Evolutionary conservation across 2,113 vertebrate species (phyloP), one percentile per base, ranked within the genome.

Genomic region (Heloderma charlesbogerti): DNA sequence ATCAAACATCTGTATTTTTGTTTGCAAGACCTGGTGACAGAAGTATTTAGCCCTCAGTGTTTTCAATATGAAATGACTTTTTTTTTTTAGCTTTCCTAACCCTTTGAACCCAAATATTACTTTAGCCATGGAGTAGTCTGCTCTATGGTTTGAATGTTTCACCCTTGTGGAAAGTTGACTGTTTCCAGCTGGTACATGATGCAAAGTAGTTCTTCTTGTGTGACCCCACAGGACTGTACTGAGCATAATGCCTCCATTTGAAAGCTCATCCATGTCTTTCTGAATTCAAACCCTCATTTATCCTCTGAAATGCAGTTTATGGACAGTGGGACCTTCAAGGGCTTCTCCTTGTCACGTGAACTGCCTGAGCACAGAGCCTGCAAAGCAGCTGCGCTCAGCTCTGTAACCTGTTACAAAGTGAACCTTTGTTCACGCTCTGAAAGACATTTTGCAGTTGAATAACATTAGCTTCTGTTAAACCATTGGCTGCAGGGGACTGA

Each of bases 391-490:
- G 1, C 67, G 51, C 48, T 0, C 81, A 91, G 89, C 67, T 82
- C 90, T 89, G 80, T 89, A 6, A 3, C 91, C 60, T 34, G 88
- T 92, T 91, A 92, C 91, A 91, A 78, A 94, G 77, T 71, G 4
- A 0, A 87, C 90, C 92, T 90, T 90, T 89, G 93, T 93, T 88
- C 57, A 1, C 75, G 37, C 72, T 89, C 69, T 69, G 1, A 86
- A 88, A 71, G 89, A 86, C 37, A 2, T 92, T 80, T 93, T 86
- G 78, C 66, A 0, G 0, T 57, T 91, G 89, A 91, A 87, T 90
- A 72, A 89, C 0, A 0, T 51, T 63, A 57, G 69, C 16, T 79
- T 94, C 86, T 80, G 90, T 90, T 94, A 0, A 12, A 87, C 91
- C 78, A 29, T 63, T 92, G 93, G 89, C 93, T 93, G 93, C 43